Conservation (phyloP, 2,113 vertebrate species). For the Carettochelys insculpta region DNA sequence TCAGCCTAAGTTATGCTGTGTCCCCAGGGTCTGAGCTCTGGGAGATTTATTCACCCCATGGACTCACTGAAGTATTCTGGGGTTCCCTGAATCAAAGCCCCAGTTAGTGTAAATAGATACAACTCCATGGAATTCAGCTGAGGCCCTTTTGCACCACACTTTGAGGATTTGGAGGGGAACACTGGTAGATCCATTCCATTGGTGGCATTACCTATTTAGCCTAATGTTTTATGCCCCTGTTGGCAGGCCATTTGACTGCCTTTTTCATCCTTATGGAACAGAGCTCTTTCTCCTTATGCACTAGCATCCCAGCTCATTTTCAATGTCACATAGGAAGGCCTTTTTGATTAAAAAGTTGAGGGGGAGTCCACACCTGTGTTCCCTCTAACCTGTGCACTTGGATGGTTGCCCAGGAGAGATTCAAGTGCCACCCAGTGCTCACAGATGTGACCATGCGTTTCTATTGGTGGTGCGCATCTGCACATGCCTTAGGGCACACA, state of each 20-base stretch:
- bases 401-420: too few species aligned
- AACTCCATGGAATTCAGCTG: not conserved
- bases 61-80: not conserved
- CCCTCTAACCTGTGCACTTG: too few species aligned
- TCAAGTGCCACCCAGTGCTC: too few species aligned
- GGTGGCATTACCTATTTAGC: not conserved
- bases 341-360: not conserved
- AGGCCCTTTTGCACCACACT: not conserved
- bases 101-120: not conserved
- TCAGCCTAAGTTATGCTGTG: not conserved
- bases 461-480: too few species aligned
- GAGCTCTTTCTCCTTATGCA: not conserved
- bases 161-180: not conserved
- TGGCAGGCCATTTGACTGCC: not conserved
- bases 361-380: not conserved
- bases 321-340: not conserved
- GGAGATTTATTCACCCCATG: not conserved
- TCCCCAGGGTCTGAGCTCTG: not conserved
- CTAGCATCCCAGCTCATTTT: not conserved
- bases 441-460: too few species aligned
- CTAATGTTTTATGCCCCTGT: not conserved
- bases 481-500: too few species aligned
- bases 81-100: not conserved
- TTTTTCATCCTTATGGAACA: not conserved
- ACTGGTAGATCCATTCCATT: not conserved